Conservation (phyloP, 2,113 vertebrate species). For the Brevimyrus niger region DNA sequence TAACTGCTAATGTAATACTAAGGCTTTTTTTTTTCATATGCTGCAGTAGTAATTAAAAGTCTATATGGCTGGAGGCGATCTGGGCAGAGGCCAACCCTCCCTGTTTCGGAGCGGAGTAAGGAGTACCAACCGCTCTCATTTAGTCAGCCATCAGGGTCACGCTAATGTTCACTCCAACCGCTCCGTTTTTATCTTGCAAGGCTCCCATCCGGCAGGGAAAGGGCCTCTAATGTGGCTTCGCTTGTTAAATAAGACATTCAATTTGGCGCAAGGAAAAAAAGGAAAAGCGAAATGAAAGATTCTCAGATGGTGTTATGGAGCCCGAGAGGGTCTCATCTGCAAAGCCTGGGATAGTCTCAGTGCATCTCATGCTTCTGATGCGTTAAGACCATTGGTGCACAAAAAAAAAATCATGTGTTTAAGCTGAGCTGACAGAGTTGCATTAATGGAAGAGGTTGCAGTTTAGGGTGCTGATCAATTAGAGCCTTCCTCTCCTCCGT, state of each 20-base stretch:
- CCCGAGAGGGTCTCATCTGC: neutral
- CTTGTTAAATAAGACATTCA: neutral
- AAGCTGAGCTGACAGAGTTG: neutral
- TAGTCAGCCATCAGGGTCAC: neutral
- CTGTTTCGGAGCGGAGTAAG: neutral
- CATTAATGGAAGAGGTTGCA: neutral
- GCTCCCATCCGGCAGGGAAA: neutral
- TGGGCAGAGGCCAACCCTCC: neutral
- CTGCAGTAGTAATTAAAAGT: neutral
- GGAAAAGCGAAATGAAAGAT: neutral
- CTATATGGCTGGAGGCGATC: neutral
- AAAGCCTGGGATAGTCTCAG: neutral
- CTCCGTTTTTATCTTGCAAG: neutral
- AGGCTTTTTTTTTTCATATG: neutral
- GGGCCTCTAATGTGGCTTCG: neutral
- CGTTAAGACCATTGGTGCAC: neutral
- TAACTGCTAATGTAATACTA: neutral
- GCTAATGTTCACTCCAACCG: neutral
- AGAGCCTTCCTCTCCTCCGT: neutral
- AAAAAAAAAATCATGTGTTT: neutral
- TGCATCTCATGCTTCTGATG: neutral
- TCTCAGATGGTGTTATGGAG: neutral
- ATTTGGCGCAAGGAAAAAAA: neutral
- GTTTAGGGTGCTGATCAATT: neutral
- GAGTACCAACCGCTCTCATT: neutral